These are phyloP conservation scores for Platysteira castanea DNA, from an alignment of 2,113 vertebrate genomes.

Conservation along the genomic window DNA sequence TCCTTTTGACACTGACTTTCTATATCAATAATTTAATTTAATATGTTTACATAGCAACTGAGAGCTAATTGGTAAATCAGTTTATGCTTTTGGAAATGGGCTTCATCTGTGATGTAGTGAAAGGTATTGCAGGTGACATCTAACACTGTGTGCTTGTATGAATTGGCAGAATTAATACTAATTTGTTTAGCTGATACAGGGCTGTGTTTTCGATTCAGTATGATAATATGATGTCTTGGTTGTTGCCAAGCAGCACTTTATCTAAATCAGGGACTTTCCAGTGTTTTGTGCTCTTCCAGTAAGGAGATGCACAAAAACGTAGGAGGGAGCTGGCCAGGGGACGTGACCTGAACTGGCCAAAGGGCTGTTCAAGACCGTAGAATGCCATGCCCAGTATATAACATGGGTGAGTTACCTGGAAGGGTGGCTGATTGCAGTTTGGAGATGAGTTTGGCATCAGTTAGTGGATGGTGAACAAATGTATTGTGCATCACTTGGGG, in stretches of 20 bases:
- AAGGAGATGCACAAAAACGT: not conserved
- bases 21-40: not conserved
- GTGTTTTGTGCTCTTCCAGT: not conserved
- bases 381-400: not conserved
- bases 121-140: not conserved
- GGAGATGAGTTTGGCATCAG: not conserved
- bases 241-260: not conserved
- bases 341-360: too few species aligned
- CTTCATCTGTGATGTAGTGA: not conserved
- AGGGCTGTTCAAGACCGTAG: rapidly evolving
- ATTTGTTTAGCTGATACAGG: not conserved
- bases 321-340: not conserved
- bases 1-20: not conserved
- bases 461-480: not conserved
- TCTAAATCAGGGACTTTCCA: not conserved
- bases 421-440: not conserved
- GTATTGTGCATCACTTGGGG: not conserved
- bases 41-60: not conserved
- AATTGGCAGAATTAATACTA: not conserved
- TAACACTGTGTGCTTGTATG: not conserved
- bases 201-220: not conserved
- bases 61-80: not conserved
- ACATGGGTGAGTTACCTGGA: not conserved
- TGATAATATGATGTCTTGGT: not conserved
- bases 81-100: not conserved